A percentile compares a stretch with the other conserved stretches of the same genome.
Conservation (phyloP, 2,113 vertebrate species). For the Lepus americanus region DNA sequence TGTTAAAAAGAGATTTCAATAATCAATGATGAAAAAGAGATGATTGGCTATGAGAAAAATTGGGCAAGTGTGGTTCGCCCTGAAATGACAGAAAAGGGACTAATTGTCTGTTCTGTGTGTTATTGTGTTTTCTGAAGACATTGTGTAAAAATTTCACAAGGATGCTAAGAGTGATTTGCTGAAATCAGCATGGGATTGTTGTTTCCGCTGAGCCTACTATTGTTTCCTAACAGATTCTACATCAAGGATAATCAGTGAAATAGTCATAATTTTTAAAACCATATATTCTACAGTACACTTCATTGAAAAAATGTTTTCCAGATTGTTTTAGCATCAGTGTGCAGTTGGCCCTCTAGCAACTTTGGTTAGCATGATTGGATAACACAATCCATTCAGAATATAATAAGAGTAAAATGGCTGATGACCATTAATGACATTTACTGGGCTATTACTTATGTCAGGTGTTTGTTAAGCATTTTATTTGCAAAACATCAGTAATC, state of each 20-base stretch:
- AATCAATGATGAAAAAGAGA: not conserved
- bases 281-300: not conserved
- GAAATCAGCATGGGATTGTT: not conserved
- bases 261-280: not conserved
- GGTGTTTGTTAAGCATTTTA: not conserved
- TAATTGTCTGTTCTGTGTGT: not conserved
- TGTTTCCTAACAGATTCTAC: not conserved
- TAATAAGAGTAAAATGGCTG: not conserved
- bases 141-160: not conserved
- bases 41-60: not conserved
- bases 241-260: not conserved
- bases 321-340: not conserved
- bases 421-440: not conserved
- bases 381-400: not conserved
- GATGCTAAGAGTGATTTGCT: not conserved
- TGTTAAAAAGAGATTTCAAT: not conserved
- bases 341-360: not conserved
- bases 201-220: not conserved
- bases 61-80: not conserved
- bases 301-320: not conserved
- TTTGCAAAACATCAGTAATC: not conserved
- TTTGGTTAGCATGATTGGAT: not conserved
- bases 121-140: not conserved
- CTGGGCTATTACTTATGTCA: not conserved
- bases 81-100: not conserved